Evolutionary conservation across 2,888 invertebrate genomes (phyloP), one percentile per base, ranked within the genome.

Genomic region (Drosophila glabriapex): DNA sequence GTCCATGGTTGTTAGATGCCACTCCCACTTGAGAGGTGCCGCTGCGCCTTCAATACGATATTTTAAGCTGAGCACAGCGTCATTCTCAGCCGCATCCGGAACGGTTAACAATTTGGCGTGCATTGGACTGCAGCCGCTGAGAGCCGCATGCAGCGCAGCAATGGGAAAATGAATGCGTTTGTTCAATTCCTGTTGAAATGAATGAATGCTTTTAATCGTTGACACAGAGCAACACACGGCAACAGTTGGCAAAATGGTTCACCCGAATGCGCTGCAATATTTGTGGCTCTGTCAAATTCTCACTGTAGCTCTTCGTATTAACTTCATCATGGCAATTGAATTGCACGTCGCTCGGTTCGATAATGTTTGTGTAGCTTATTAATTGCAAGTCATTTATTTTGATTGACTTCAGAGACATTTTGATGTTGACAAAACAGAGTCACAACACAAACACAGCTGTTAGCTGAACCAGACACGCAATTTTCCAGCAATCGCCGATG

Each of bases 81-180:
- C 53, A 19, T 22, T 14, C 4, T 3, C 46, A 4, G n/a, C 19
- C 31, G 14, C 59, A 5, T 16, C 4, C 22, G 14, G 10, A 10
- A 9, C 12, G 12, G 22, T 64, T 46, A 46, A 2, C 54, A 82
- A 60, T 0, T 22, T 25, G 4, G 67, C 81, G 0, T 73, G 63
- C 4, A 73, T 61, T 4, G 89, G 82, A 4, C 67, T 58, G 2
- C 46, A 63, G 0, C 37, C 37, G 16, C 54, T 12, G 0, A 93
- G 60, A 0, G 88, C 86, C 4, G 68, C 37, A 3, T 82, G 73
- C 35, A 92, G 83, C 4, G 78, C 76, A 2, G 75, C 76, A 0
- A 66, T 75, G 16, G 90, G 87, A 41, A 90, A 93, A n/a, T 89
- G 86, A 2, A 92, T 89, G 12, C 92, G 90, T 64, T 86, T 85